Conservation (phyloP, 2,797 vertebrate genomes). For the Furcifer pardalis region DNA sequence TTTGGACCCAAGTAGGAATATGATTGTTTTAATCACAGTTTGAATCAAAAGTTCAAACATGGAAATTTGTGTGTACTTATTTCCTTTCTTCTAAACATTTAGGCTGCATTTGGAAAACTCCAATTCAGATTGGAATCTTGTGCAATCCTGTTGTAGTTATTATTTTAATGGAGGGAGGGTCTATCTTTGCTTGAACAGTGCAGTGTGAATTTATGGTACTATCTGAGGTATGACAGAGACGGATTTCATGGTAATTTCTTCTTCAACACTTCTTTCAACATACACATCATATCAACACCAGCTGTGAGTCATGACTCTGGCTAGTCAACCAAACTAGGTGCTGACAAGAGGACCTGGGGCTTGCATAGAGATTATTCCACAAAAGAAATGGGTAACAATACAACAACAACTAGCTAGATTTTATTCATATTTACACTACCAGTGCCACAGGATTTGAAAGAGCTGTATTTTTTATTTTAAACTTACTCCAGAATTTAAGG, state of each 20-base stretch:
- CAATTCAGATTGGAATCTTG: background rate
- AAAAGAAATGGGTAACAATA: slow-evolving; percentile 54
- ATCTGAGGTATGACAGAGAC: slow-evolving; percentile 57
- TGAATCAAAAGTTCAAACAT: background rate
- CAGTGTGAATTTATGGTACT: slow-evolving; percentile 24
- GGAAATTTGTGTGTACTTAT: too few relatives aligned
- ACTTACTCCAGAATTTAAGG: slow-evolving; percentile 36
- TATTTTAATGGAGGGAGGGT: background rate
- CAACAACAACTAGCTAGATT: background rate
- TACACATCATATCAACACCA: slow-evolving; percentile 40
- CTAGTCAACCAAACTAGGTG: slow-evolving; percentile 56
- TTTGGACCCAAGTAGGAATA: background rate
- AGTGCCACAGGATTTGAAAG: slow-evolving; percentile 47
- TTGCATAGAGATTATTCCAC: slow-evolving; percentile 60
- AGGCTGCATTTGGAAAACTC: background rate
- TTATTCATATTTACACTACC: slow-evolving; percentile 49
- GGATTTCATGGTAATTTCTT: slow-evolving; percentile 60
- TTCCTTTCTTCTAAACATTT: background rate
- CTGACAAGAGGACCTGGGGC: slow-evolving; percentile 49
- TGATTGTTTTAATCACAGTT: background rate
- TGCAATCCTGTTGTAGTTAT: background rate
- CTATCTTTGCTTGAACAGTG: background rate
- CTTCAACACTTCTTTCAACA: slow-evolving; percentile 52
- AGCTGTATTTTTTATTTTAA: slow-evolving; percentile 32
- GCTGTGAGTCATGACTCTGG: slow-evolving; percentile 61